A percentile compares a stretch with the other conserved stretches of the same genome.
Evolutionary conservation across 2,888 invertebrate species (phyloP).

Genomic region (Idaea biselata): DNA sequence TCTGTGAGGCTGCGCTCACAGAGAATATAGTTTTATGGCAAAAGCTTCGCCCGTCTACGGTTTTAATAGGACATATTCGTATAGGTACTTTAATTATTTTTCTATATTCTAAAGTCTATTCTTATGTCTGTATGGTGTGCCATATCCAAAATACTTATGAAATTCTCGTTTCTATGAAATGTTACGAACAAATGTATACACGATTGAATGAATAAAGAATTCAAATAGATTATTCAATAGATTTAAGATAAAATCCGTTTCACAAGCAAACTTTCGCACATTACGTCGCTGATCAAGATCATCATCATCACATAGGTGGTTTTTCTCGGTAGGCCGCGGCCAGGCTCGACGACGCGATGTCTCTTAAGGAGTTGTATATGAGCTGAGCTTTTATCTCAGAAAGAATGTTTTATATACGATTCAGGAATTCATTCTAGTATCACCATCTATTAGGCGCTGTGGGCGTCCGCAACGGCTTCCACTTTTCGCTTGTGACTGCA

Average conservation of each 20-base stretch:
- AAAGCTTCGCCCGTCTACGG: not conserved
- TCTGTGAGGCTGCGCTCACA: not conserved
- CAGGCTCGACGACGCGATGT: no score
- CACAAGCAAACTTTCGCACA: not conserved
- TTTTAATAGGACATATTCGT: not conserved
- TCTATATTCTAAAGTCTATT: not conserved
- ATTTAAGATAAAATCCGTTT: not conserved
- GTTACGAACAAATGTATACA: slow-evolving; percentile 1
- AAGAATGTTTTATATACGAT: no score
- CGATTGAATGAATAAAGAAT: not conserved
- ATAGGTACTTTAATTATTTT: not conserved
- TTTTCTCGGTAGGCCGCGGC: no score
- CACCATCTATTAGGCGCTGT: no score
- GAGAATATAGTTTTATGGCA: not conserved
- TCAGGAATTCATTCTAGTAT: no score
- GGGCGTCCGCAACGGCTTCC: no score
- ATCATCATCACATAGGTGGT: no score
- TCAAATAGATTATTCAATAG: not conserved
- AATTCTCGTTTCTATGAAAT: not conserved
- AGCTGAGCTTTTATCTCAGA: no score
- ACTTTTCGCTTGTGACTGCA: no score
- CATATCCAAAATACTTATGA: not conserved
- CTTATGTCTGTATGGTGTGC: not conserved
- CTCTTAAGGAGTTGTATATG: no score
- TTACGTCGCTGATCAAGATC: no score